These are phyloP conservation scores for Murina feae DNA, from an alignment of 2,113 vertebrate species.

Conservation along the genomic window DNA sequence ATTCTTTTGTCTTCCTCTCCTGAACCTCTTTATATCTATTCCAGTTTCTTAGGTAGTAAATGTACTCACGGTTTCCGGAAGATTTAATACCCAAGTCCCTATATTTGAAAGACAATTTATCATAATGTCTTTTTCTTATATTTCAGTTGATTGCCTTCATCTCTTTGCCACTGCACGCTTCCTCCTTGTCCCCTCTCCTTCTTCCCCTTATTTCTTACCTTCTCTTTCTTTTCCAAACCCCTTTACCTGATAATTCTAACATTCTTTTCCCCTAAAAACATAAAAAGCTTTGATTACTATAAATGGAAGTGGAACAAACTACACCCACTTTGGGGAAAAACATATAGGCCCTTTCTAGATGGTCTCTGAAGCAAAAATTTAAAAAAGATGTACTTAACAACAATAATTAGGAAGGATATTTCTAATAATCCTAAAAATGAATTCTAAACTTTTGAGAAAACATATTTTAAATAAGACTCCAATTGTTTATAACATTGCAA, in stretches of 20 bases:
- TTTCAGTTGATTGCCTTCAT: not conserved
- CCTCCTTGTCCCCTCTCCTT: not conserved
- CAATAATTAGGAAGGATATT: not conserved
- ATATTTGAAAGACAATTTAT: not conserved
- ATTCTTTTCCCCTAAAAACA: not conserved
- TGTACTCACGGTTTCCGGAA: not conserved
- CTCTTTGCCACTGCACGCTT: not conserved
- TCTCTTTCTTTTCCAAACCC: not conserved
- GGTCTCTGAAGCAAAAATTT: not conserved
- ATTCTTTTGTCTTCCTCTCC: not conserved
- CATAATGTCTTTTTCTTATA: not conserved
- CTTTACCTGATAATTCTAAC: not conserved
- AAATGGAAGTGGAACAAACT: not conserved
- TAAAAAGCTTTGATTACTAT: not conserved
- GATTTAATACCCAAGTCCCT: not conserved
- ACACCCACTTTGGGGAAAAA: not conserved
- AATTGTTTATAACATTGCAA: not conserved
- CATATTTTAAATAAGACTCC: not conserved
- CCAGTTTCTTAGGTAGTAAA: not conserved
- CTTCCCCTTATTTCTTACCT: not conserved
- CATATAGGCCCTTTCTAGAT: fast-evolving
- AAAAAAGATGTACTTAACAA: not conserved
- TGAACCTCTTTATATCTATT: not conserved
- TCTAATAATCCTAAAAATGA: conserved; percentile 9
- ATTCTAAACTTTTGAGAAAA: not conserved